These are phyloP conservation scores for Aphis gossypii DNA, from an alignment of 1,140 invertebrate species.

Conservation along the genomic window DNA sequence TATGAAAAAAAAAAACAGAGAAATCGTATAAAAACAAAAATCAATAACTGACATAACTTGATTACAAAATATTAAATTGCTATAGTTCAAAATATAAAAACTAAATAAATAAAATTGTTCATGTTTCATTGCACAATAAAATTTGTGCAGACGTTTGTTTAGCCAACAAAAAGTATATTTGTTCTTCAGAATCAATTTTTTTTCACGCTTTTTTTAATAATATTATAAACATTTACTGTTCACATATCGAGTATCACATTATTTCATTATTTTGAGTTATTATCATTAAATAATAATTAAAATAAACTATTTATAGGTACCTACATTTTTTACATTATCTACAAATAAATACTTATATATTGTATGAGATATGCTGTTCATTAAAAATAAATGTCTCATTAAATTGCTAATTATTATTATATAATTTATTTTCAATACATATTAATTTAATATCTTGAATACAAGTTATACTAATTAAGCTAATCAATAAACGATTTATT, in stretches of 20 bases:
- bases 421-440: neutral
- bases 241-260: neutral
- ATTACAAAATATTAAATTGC: neutral
- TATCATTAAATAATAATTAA: neutral
- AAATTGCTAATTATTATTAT: neutral
- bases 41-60: neutral
- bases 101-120: neutral
- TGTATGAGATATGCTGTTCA: neutral
- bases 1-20: neutral
- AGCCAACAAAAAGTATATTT: neutral
- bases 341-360: neutral
- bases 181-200: neutral
- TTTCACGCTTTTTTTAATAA: neutral
- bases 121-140: neutral
- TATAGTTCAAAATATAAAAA: neutral
- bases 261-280: neutral
- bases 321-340: neutral
- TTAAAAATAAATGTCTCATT: neutral
- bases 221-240: neutral
- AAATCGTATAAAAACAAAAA: neutral
- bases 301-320: neutral
- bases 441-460: neutral
- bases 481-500: neutral
- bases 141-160: neutral
- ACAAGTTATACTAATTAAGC: neutral